Evolutionary conservation across 1,140 invertebrate species (phyloP).

Genomic region (Camponotus vicinus): DNA sequence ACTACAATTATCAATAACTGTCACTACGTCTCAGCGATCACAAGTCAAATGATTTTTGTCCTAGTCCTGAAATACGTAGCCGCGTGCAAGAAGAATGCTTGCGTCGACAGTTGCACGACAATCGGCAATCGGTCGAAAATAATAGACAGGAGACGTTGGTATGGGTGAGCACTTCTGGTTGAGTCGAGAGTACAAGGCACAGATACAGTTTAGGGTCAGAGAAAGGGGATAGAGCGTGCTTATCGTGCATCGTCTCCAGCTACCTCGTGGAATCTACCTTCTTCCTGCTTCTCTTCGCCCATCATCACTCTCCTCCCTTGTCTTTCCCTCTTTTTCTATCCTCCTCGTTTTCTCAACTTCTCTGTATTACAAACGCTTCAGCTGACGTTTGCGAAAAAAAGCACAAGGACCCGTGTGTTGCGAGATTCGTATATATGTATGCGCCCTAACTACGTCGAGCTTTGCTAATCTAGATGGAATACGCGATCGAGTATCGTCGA

Average conservation of each 20-base stretch:
- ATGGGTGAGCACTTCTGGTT: constrained; percentile 29
- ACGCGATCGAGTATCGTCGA: neutral
- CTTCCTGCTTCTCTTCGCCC: constrained; percentile 65
- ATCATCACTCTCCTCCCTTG: constrained; percentile 35
- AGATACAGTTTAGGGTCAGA: constrained; percentile 77
- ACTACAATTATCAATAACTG: neutral
- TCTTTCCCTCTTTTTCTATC: constrained; percentile 23
- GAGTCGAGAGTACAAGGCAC: constrained; percentile 49
- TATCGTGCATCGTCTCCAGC: constrained; percentile 85
- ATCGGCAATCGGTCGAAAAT: constrained; percentile 75
- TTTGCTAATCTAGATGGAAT: constrained; percentile 6
- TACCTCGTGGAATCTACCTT: constrained; percentile 74
- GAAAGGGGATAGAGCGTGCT: constrained; percentile 84
- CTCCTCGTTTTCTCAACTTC: constrained; percentile 41
- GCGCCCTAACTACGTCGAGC: constrained; percentile 1
- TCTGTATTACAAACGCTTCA: constrained; percentile 51
- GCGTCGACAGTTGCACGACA: constrained; percentile 69
- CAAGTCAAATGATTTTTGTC: neutral
- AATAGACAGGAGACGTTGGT: constrained; percentile 47
- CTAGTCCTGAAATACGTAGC: neutral
- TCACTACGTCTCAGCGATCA: neutral
- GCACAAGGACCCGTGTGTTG: constrained; percentile 71
- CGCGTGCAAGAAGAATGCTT: constrained; percentile 19
- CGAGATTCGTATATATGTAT: constrained; percentile 62
- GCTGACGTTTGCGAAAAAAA: constrained; percentile 82